phyloP scores from a whole-genome alignment of 2,888 invertebrate genomes.

The Sphaerophoria rueppellii region DNA sequence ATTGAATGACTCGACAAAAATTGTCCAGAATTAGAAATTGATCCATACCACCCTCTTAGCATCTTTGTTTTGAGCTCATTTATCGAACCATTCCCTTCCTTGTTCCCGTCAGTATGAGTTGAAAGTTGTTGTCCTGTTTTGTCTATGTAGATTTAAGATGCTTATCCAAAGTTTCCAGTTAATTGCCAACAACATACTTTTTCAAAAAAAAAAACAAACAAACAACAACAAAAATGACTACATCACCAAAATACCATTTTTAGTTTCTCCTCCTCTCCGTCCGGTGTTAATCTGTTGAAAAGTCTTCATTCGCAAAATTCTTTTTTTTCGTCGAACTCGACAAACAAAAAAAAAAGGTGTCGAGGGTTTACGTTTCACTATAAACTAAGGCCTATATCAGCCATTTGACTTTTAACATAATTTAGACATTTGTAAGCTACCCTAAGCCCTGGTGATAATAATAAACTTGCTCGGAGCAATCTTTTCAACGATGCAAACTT shows the following conservation, averaged over 20 bases:
- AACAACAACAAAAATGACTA: not conserved
- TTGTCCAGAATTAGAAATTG: too few relatives aligned
- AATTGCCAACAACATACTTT: slow-evolving; percentile 26
- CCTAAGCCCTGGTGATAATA: slow-evolving; percentile 62
- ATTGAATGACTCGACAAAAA: too few relatives aligned
- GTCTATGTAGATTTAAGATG: slow-evolving; percentile 10
- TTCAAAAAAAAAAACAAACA: not conserved
- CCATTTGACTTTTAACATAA: slow-evolving; percentile 65
- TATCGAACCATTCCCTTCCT: too few relatives aligned
- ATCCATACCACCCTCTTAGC: too few relatives aligned
- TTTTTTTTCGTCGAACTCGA: slow-evolving; percentile 3
- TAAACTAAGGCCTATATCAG: slow-evolving; percentile 30
- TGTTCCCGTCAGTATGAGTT: not conserved
- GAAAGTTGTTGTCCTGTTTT: not conserved
- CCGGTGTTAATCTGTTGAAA: slow-evolving; percentile 33
- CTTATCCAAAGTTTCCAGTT: slow-evolving; percentile 8
- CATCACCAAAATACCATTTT: slow-evolving; percentile 11
- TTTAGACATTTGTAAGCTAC: slow-evolving; percentile 69
- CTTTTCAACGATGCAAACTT: slow-evolving; percentile 59
- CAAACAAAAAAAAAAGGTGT: slow-evolving; percentile 27
- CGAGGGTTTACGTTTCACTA: slow-evolving; percentile 23
- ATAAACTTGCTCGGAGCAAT: slow-evolving; percentile 64
- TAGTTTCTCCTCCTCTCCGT: not conserved
- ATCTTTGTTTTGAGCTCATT: too few relatives aligned
- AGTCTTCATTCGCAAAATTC: slow-evolving; percentile 6